Evolutionary conservation across 2,888 invertebrate species (phyloP).

Genomic region (Scaptomyza parva): DNA sequence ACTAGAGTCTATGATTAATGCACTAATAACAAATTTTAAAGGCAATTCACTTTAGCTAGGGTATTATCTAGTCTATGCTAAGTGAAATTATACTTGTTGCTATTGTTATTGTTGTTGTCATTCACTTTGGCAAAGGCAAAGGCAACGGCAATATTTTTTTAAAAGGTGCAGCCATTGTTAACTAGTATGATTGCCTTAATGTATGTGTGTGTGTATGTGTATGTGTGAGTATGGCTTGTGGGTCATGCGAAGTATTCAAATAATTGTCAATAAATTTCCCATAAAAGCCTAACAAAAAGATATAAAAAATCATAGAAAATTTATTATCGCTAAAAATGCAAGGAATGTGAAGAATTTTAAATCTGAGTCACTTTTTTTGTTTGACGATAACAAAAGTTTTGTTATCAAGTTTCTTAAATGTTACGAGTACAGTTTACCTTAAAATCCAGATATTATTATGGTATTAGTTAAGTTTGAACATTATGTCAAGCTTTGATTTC

Average conservation of each 20-base stretch:
- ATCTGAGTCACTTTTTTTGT: background rate
- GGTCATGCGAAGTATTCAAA: constrained; percentile 20
- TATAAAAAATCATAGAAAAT: too few species aligned
- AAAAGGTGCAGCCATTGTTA: constrained; percentile 28
- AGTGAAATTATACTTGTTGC: constrained; percentile 8
- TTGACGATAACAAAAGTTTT: background rate
- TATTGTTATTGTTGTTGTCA: constrained; percentile 4
- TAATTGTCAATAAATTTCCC: constrained; percentile 21
- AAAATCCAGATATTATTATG: too few species aligned
- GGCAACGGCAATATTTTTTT: background rate
- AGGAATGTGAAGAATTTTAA: background rate
- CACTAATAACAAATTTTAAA: too few species aligned
- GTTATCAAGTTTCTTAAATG: background rate
- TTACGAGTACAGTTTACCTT: background rate
- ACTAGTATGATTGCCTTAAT: background rate
- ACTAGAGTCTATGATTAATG: too few species aligned
- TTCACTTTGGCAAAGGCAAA: constrained; percentile 12
- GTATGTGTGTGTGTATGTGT: background rate
- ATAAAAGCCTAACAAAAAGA: too few species aligned
- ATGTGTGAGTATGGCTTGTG: constrained; percentile 5
- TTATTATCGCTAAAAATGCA: background rate
- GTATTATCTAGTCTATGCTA: too few species aligned
- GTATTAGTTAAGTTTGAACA: too few species aligned
- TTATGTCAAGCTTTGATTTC: too few species aligned
- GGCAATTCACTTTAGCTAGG: too few species aligned